These are phyloP conservation scores for Pelvicachromis taeniatus DNA, from an alignment of 2,113 vertebrate species.

Conservation along the genomic window DNA sequence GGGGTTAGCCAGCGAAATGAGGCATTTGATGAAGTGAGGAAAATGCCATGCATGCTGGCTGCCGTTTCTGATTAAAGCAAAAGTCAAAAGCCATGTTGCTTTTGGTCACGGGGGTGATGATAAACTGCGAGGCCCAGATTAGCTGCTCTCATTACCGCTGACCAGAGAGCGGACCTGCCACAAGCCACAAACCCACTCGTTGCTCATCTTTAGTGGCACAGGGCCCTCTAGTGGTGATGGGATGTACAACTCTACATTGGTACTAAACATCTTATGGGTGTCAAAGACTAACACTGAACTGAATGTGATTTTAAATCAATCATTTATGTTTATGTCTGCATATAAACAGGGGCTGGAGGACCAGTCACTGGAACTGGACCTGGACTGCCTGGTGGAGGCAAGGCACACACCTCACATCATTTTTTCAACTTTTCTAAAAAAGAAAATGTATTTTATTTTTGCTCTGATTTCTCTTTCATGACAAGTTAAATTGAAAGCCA, in stretches of 20 bases:
- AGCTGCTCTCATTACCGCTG: not conserved
- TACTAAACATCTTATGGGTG: not conserved
- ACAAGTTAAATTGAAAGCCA: not conserved
- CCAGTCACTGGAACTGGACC: slow-evolving; percentile 48
- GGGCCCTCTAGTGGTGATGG: slow-evolving; percentile 24
- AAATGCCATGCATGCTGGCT: slow-evolving; percentile 42
- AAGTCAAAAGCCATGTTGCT: slow-evolving; percentile 10
- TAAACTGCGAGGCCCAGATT: slow-evolving; percentile 15
- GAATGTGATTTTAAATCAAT: not conserved
- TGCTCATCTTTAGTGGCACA: not conserved
- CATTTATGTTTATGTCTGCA: not conserved
- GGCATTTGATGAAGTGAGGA: slow-evolving; percentile 56
- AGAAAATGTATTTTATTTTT: not conserved
- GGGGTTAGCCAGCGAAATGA: slow-evolving; percentile 47
- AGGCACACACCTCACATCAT: not conserved
- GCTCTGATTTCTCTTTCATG: not conserved
- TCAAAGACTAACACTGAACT: not conserved
- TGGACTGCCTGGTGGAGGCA: slow-evolving; percentile 50
- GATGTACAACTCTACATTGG: not conserved
- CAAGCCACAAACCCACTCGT: not conserved
- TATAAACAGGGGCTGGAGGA: slow-evolving; percentile 40
- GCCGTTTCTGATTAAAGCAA: slow-evolving; percentile 31
- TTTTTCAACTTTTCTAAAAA: not conserved
- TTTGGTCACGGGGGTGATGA: slow-evolving; percentile 41
- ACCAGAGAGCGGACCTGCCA: not conserved